Base-by-base conservation (phyloP, 2,888 invertebrate genomes). In the Parascotia fuliginaria region DNA sequence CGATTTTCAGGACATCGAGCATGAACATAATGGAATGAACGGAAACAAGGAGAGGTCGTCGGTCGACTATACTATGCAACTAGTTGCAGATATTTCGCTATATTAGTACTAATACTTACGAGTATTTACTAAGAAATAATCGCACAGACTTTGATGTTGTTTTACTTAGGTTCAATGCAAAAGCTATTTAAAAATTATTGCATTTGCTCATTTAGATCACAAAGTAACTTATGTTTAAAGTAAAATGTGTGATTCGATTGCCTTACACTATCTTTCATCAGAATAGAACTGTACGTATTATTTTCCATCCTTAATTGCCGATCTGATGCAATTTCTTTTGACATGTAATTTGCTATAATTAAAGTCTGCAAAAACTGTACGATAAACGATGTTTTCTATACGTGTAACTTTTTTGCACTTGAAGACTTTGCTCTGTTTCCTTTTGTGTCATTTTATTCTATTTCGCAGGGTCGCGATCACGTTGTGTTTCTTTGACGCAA, bases 41-140 rank as follows among this genome's bases (percentile, higher is more conserved):
- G 65, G 66, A 73, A 75, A 66, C 62, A 46, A 44, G 42, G 36
- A 71, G 70, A 77, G 71, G 74, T 65, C 73, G 58, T 46, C 55
- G 48, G 28, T 47, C 54, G 27, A 68, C 62, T 64, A 63, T 62
- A 54, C 28, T 65, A 64, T 63, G 59, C 59, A 65, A 65, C 57
- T 59, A 69, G 47, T 38, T 55, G 44, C 42, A 43, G n/a, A n/a
- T 42, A 48, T 57, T 60, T 42, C 52, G 37, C 37, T 54, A 66
- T 55, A 61, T 65, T 64, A 45, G 46, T 24, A 40, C 47, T 52
- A 57, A 60, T 63, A 38, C 36, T 19, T 36, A 6, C 19, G 9
- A n/a, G n/a, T 24, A 24, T 4, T 1, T 27, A 75, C 53, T 61
- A 72, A 62, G 61, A 74, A 74, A 61, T 44, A 19, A 40, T 54